These are phyloP conservation scores for Psittacula cyanocephala DNA, from an alignment of 2,113 vertebrate species.

Conservation along the genomic window DNA sequence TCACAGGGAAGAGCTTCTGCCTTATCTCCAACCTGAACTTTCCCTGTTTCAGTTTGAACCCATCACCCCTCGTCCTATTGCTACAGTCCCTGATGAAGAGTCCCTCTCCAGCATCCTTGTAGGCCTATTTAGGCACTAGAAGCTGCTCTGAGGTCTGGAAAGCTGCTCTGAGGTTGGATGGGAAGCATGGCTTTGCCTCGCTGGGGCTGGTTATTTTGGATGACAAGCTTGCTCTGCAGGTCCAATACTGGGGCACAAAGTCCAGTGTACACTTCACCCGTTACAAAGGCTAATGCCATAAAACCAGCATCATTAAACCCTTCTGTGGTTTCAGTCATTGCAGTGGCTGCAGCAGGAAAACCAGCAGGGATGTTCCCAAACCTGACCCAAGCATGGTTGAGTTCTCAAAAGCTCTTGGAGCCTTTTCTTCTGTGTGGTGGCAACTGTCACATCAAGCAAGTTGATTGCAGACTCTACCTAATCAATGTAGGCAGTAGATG, in stretches of 20 bases:
- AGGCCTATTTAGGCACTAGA: not conserved
- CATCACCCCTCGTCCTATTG: not conserved
- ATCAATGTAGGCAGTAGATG: conserved; percentile 3
- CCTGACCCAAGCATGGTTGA: rapidly evolving
- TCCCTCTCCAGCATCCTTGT: not conserved
- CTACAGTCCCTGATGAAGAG: not conserved
- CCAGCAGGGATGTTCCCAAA: not conserved
- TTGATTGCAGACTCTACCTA: not conserved
- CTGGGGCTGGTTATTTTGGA: too few species aligned
- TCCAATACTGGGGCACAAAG: not conserved
- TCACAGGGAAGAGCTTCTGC: rapidly evolving
- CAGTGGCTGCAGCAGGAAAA: not conserved
- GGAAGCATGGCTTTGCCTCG: not conserved
- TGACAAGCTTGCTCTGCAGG: not conserved
- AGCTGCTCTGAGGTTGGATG: not conserved
- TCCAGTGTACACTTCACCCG: not conserved
- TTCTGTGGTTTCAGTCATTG: not conserved
- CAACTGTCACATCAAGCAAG: not conserved
- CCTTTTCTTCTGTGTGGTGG: not conserved
- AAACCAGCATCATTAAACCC: not conserved
- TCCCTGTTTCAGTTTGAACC: not conserved
- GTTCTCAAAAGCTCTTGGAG: not conserved
- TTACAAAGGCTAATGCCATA: not conserved
- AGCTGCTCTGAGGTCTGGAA: not conserved
- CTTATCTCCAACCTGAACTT: not conserved